phyloP scores from a whole-genome alignment of 2,888 invertebrate genomes.

The Hirtodrosophila cameraria region DNA sequence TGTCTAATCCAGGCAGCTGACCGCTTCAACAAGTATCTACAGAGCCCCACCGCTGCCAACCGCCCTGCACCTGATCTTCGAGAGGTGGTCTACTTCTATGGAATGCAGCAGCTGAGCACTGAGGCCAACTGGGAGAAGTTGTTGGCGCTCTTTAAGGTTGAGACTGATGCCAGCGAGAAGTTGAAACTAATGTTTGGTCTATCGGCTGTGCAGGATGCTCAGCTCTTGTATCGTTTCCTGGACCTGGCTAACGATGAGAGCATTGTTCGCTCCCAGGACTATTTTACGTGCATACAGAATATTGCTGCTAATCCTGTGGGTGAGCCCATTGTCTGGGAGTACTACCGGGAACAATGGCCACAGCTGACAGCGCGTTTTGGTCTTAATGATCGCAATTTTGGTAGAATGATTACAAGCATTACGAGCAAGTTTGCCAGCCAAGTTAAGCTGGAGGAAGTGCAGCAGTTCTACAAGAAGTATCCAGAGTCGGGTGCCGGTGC shows the following conservation, averaged over 20 bases:
- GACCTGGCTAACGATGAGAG: constrained; percentile 88
- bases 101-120: constrained; percentile 87
- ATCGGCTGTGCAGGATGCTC: constrained; percentile 87
- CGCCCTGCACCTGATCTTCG: constrained; percentile 88
- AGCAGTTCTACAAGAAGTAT: constrained; percentile 89
- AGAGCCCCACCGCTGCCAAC: constrained; percentile 73
- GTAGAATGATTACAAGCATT: constrained; percentile 88
- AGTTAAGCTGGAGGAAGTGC: constrained; percentile 89
- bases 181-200: constrained; percentile 89
- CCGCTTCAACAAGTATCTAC: constrained; percentile 87
- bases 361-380: constrained; percentile 90
- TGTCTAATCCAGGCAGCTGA: constrained; percentile 86
- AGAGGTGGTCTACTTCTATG: constrained; percentile 87
- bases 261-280: constrained; percentile 92
- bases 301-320: constrained; percentile 91
- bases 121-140: constrained; percentile 89
- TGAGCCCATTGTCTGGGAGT: constrained; percentile 91
- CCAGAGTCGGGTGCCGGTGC: constrained; percentile 94
- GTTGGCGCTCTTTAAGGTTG: constrained; percentile 88
- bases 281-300: constrained; percentile 87
- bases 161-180: constrained; percentile 91
- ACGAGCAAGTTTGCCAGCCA: constrained; percentile 88
- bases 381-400: constrained; percentile 91
- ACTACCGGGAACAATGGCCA: constrained; percentile 91
- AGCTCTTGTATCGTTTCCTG: constrained; percentile 88